Base-by-base conservation (phyloP, 2,113 vertebrate genomes). In the Illadopsis cleaveri region DNA sequence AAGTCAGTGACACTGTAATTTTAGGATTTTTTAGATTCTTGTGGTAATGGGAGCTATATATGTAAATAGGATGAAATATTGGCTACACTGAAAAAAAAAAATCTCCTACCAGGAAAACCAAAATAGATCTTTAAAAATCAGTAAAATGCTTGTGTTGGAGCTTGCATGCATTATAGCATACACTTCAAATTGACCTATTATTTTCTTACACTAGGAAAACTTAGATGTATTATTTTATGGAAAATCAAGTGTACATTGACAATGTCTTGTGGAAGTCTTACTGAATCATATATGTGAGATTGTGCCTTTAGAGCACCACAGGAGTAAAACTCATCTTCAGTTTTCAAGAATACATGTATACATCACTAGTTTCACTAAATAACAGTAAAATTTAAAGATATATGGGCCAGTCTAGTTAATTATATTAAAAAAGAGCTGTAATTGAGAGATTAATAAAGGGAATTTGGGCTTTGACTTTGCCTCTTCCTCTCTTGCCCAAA, bases 291-390 rank as follows among this genome's bases (percentile, higher is more conserved):
- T 4, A 30, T 5, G 4, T 61, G 22, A 56, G 9, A 61, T 20
- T 78, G 45, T 65, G 23, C 11, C 15, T 65, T 77, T 77, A 64
- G 47, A 12, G 3, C 4, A 58, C 24, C 2, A 1, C 33, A 78
- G 22, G n/a, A 68, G 10, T 60, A 82, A 75, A 89, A 57, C 5
- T 45, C 8, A 40, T 35, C 20, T 81, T 80, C 21, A 21, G 1
- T 70, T 81, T 75, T 20, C 44, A 50, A 58, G 30, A 83, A 19
- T 33, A 37, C 5, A 28, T 0, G 0, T 47, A 68, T 50, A 11
- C 10, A 28, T 38, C 6, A 1, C 6, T 57, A 40, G 20, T 66
- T 87, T 18, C 48, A 82, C 33, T 53, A 66, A 78, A 61, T 57
- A 28, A 54, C 10, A 56, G 12, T 48, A 38, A 51, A 62, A 51